Evolutionary conservation across 1,140 invertebrate species (phyloP).

Genomic region (Drosophila punjabiensis): DNA sequence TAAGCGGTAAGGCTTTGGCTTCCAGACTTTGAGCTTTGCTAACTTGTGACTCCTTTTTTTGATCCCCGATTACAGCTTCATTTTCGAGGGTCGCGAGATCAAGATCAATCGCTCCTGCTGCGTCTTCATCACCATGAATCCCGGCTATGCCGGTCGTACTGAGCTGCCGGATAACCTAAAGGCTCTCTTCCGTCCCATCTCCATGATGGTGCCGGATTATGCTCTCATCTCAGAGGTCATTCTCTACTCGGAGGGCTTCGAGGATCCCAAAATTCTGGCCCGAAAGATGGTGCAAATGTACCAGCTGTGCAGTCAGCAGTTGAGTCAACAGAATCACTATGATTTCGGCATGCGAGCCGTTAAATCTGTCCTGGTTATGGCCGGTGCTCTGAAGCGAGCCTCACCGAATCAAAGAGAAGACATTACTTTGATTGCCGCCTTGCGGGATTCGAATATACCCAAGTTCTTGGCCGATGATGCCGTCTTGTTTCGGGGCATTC

Average conservation of each 20-base stretch:
- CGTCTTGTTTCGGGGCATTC: constrained; percentile 93
- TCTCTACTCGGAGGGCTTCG: constrained; percentile 96
- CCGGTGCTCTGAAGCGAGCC: constrained; percentile 93
- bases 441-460: constrained; percentile 96
- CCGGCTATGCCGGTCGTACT: constrained; percentile 95
- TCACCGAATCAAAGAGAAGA: constrained; percentile 93
- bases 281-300: constrained; percentile 97
- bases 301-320: constrained; percentile 95
- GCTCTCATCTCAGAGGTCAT: constrained; percentile 96
- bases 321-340: constrained; percentile 97
- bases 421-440: constrained; percentile 91
- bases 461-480: constrained; percentile 96
- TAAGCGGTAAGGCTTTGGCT: constrained; percentile 86
- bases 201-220: constrained; percentile 98
- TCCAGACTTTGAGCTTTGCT: neutral
- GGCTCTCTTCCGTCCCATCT: constrained; percentile 94
- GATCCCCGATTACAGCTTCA: constrained; percentile 86
- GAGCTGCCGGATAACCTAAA: constrained; percentile 94
- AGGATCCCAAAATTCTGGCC: constrained; percentile 93
- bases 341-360: constrained; percentile 96
- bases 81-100: constrained; percentile 96
- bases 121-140: constrained; percentile 96
- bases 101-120: constrained; percentile 94
- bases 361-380: constrained; percentile 92
- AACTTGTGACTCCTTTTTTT: rapidly evolving